Evolutionary conservation across 2,113 vertebrate genomes (phyloP), one percentile per base, ranked within the genome.

Genomic region (Muscicapa adusta): DNA sequence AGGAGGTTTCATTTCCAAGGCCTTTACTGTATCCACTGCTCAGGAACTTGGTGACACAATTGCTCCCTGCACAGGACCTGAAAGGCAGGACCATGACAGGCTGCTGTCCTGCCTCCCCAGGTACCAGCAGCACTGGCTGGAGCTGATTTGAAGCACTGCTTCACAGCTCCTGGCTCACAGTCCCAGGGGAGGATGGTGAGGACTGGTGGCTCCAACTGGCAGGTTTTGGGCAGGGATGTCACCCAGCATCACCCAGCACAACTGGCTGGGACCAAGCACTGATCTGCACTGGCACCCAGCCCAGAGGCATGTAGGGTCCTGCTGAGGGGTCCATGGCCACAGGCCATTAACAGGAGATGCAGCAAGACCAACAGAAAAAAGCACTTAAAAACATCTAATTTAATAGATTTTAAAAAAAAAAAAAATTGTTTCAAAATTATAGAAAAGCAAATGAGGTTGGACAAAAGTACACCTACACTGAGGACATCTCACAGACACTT

Each of bases 331-430:
- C 54, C 1, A 3, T 11, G 9, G 40, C 36, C 43, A 60, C 12
- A 20, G 40, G 29, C 26, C 60, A 85, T 14, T 45, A 65, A 57
- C 60, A 80, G 1, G 3, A 62, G 38, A 42, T 33, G 24, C 6
- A 17, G 24, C 20, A 73, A 43, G 29, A 90, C 25, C 50, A 67
- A 79, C 7, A 76, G 42, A 76, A 26, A 38, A 66, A 58, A 88
- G 11, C 34, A n/a, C 43, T 90, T 72, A 65, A 61, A 93, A 87
- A 82, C 45, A n/a, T 61, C 76, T 94, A 95, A n/a, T 61, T 79
- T 94, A 95, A 61, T 42, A 58, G 18, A 62, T 85, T 91, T 63
- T 47, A 38, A 38, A 38, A 38, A 23, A 47, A 13, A 24, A 43
- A 93, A 94, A 96, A 38, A 22, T 3, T 0, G 29, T 50, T 36